Conservation (phyloP, 2,888 invertebrate species). For the Troides helena region DNA sequence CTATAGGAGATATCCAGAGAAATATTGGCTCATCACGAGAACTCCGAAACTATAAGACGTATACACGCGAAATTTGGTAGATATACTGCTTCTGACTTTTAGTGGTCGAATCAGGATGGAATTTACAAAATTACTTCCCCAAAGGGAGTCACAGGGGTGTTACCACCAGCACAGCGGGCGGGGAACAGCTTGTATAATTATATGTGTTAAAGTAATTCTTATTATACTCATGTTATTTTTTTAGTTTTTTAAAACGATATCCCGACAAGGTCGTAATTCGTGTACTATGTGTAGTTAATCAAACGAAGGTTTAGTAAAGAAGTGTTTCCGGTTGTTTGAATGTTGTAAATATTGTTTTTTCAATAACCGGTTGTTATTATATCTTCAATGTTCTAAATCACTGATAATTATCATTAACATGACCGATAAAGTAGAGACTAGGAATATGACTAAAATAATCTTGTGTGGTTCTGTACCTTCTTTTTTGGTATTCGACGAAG, state of each 20-base stretch:
- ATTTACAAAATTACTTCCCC: no score
- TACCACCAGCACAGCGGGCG: no score
- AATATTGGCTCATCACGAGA: no score
- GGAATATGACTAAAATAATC: neutral
- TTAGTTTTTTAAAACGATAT: neutral
- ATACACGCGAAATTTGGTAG: no score
- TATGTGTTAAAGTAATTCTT: no score
- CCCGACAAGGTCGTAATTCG: neutral
- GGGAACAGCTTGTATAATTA: no score
- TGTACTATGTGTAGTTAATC: neutral
- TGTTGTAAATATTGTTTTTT: slow-evolving; percentile 7
- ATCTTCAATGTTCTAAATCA: neutral
- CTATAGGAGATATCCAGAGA: no score
- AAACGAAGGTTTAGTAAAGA: slow-evolving; percentile 7
- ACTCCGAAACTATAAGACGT: no score
- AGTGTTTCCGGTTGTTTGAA: slow-evolving; percentile 15
- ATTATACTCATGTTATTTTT: neutral
- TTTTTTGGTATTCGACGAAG: neutral
- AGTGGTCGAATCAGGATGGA: no score
- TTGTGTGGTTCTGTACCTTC: neutral
- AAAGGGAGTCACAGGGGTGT: no score
- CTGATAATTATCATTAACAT: slow-evolving; percentile 8
- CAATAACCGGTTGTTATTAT: neutral
- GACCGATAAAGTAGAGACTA: slow-evolving; percentile 15
- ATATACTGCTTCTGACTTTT: no score